phyloP scores from a whole-genome alignment of 2,888 invertebrate genomes.

The Eledone cirrhosa region DNA sequence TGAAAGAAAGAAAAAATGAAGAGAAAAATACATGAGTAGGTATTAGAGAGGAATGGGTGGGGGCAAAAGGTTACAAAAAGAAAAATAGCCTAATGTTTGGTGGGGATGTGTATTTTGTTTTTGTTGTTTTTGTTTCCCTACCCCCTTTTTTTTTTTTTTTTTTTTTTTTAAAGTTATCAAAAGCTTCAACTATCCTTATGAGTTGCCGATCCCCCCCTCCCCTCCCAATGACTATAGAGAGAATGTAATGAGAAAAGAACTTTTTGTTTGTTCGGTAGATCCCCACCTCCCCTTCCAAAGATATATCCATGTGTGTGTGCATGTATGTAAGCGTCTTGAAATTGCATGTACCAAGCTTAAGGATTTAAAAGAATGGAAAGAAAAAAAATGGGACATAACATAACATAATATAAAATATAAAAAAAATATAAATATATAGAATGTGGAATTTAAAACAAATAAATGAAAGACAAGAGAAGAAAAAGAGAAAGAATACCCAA shows the following conservation, averaged over 20 bases:
- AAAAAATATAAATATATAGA: not conserved
- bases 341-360: slow-evolving; percentile 25
- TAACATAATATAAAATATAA: not conserved
- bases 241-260: no score
- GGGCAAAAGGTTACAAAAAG: no score
- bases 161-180: not conserved
- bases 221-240: not conserved
- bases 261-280: no score
- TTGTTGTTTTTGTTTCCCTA: not conserved
- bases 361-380: not conserved
- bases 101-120: no score
- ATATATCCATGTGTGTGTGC: slow-evolving; percentile 28
- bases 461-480: no score
- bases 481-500: no score
- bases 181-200: slow-evolving; percentile 10
- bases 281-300: no score
- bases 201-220: not conserved
- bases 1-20: no score
- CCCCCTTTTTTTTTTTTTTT: not conserved
- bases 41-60: no score
- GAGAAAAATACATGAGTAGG: no score
- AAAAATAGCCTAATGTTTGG: no score
- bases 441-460: not conserved
- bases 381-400: not conserved
- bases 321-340: slow-evolving; percentile 29